Conservation (phyloP, 2,113 vertebrate genomes). For the Amia ocellicauda region DNA sequence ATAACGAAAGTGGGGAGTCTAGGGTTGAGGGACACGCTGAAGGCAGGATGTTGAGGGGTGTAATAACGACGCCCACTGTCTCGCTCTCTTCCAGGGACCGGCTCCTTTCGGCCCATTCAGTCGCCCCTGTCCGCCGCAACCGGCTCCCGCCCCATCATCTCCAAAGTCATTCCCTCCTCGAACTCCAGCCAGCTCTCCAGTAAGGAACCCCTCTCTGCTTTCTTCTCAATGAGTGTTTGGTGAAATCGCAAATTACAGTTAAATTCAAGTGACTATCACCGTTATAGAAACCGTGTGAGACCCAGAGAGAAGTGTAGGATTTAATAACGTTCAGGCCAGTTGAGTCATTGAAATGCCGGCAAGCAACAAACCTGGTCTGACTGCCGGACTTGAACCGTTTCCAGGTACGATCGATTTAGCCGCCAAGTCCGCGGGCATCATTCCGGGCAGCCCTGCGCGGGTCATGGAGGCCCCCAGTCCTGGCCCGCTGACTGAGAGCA, state of each 20-base stretch:
- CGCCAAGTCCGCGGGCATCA: conserved; percentile 93
- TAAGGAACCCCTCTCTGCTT: conserved; percentile 46
- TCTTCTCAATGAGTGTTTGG: too few species aligned
- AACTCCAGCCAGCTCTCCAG: conserved; percentile 77
- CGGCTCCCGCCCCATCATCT: conserved; percentile 73
- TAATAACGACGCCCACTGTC: too few species aligned
- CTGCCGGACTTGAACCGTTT: conserved; percentile 2
- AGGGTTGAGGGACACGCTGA: too few species aligned
- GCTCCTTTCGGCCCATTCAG: conserved; percentile 92
- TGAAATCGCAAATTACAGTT: too few species aligned
- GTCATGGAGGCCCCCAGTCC: conserved; percentile 54
- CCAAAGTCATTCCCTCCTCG: conserved; percentile 72
- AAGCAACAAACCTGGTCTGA: too few species aligned
- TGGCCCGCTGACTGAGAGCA: conserved; percentile 48
- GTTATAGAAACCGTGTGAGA: too few species aligned
- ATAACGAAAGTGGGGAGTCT: too few species aligned
- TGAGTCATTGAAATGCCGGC: too few species aligned
- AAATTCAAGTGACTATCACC: too few species aligned
- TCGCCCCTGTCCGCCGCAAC: conserved; percentile 75
- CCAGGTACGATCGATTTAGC: conserved; percentile 91
- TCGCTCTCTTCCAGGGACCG: conserved; percentile 64
- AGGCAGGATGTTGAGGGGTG: too few species aligned
- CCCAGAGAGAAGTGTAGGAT: too few species aligned
- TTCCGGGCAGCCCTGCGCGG: conserved; percentile 78
- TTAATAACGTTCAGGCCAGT: too few species aligned